Base-by-base conservation (phyloP, 2,113 vertebrate species). In the Enhydra lutris region DNA sequence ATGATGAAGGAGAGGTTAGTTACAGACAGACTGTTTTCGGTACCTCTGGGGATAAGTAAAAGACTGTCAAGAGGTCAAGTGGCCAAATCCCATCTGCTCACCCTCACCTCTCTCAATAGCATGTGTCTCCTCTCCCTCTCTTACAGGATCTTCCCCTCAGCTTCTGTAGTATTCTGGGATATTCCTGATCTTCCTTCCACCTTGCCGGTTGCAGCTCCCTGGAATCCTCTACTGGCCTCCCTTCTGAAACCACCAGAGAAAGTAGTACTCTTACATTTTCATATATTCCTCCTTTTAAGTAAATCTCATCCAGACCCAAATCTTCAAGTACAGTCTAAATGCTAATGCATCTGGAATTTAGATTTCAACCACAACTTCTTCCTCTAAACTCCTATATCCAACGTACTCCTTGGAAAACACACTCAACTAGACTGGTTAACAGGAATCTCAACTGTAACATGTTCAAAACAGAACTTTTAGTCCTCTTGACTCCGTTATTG, bases 301-400 rank as follows among this genome's bases (percentile, higher is more conserved):
- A 36, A 36, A 79, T 31, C 50, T 76, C 73, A 61, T 15, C 47
- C 42, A 73, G 82, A 63, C 11, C 29, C 47, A 82, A 47, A 47
- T 47, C 74, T 92, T 86, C n/a, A 69, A 47, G 4, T 50, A 73
- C 26, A 81, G 45, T 90, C 67, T 76, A 91, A 82, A 79, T 23
- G 39, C 3, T 57, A 9, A 42, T 26, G 23, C 21, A 45, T 80
- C 81, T 76, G 73, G 4, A 79, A 80, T 47, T 39, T 45, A 17
- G n/a, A 59, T 65, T 95, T 95, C 36, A 79, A 4, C 39, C 69
- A 91, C 10, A 5, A 84, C 83, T 65, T 69, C 67, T 71, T 74
- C 81, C 81, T 15, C 9, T 65, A 50, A 93, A 85, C 39, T 84
- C 74, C 29, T 39, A 47, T 42, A 65, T 55, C 31, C 50, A 69